These are phyloP conservation scores for Melieria omissa DNA, from an alignment of 2,888 invertebrate genomes.

Conservation along the genomic window DNA sequence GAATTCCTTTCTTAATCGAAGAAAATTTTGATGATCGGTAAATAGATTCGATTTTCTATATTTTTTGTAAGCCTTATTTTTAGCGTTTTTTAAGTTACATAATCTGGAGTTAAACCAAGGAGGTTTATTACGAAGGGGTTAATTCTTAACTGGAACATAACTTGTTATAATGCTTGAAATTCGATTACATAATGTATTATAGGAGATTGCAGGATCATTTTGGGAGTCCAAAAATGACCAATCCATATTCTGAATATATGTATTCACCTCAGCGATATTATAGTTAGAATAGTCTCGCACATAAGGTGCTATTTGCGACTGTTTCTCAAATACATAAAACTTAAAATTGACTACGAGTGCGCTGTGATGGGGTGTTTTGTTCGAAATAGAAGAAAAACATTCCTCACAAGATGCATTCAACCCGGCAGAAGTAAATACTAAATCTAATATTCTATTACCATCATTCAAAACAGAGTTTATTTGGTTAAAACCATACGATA, in stretches of 20 bases:
- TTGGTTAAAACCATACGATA: neutral
- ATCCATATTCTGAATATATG: neutral
- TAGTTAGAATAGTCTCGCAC: neutral
- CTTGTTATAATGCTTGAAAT: neutral
- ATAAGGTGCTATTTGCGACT: neutral
- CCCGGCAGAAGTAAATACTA: neutral
- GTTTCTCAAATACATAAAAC: neutral
- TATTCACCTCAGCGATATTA: neutral
- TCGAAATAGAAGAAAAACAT: neutral
- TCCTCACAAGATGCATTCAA: constrained; percentile 6
- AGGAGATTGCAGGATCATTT: constrained; percentile 2
- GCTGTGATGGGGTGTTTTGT: neutral
- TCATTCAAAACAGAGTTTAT: neutral
- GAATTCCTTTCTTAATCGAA: constrained; percentile 14
- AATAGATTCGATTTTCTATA: neutral
- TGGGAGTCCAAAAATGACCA: neutral
- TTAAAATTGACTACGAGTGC: constrained; percentile 1
- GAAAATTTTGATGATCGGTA: neutral
- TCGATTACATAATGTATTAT: neutral
- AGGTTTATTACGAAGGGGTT: neutral
- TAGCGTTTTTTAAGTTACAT: constrained; percentile 1
- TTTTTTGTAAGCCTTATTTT: constrained; percentile 8
- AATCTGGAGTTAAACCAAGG: constrained; percentile 8
- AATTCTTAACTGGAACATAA: neutral
- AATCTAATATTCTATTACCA: neutral